These are phyloP conservation scores for Coreoperca whiteheadi DNA, from an alignment of 2,113 vertebrate species.

Conservation along the genomic window DNA sequence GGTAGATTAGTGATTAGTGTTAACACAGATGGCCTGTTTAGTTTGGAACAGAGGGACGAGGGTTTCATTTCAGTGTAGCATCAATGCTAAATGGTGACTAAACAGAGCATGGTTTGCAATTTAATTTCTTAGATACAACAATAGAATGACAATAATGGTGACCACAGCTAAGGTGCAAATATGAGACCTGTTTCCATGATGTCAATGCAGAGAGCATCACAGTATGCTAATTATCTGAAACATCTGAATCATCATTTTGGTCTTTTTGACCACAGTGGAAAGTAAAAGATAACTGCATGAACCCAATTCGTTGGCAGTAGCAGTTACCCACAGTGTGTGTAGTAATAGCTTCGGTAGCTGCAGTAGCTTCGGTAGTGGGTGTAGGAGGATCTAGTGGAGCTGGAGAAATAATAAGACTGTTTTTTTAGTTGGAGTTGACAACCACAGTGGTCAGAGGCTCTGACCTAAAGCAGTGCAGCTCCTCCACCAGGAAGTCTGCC, in stretches of 20 bases:
- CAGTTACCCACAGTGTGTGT: neutral
- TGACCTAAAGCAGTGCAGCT: neutral
- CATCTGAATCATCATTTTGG: neutral
- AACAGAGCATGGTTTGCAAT: neutral
- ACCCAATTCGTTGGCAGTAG: neutral
- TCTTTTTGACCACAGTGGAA: neutral
- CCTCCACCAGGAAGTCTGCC: neutral
- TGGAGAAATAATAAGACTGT: too few relatives aligned
- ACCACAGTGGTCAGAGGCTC: neutral
- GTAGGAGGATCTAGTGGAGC: neutral
- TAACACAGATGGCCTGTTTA: constrained; percentile 40
- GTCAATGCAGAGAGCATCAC: neutral
- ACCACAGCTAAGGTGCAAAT: too few relatives aligned
- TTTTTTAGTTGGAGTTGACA: constrained; percentile 3
- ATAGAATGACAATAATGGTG: neutral
- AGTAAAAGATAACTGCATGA: neutral
- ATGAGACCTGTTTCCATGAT: too few relatives aligned
- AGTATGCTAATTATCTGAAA: neutral
- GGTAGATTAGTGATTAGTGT: constrained; percentile 25
- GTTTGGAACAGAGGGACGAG: neutral
- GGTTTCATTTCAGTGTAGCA: neutral
- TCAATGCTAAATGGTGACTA: neutral
- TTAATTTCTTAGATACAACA: constrained; percentile 3
- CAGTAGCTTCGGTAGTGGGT: neutral
- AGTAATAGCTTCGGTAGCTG: too few relatives aligned